These are phyloP conservation scores for Drosophila truncata DNA, from an alignment of 1,140 invertebrate species.

Conservation along the genomic window DNA sequence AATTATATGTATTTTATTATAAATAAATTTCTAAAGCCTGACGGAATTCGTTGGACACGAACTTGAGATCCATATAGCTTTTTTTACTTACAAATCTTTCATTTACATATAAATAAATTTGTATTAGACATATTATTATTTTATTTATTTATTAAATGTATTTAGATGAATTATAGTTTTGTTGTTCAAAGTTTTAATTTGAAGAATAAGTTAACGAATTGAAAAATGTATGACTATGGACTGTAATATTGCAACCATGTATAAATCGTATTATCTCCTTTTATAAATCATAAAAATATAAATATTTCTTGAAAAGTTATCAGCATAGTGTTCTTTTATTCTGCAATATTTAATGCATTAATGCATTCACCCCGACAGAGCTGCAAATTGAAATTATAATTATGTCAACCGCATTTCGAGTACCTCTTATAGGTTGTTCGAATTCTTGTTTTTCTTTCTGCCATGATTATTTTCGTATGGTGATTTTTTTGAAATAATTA, in stretches of 20 bases:
- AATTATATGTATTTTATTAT: too few species aligned
- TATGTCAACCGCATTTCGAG: constrained; percentile 47
- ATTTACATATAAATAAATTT: too few species aligned
- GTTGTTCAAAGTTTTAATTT: neutral
- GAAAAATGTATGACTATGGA: neutral
- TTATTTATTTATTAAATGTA: too few species aligned
- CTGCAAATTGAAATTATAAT: constrained; percentile 54
- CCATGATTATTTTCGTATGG: constrained; percentile 48
- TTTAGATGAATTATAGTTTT: neutral
- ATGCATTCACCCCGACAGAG: neutral
- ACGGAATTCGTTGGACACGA: too few species aligned
- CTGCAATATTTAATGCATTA: neutral
- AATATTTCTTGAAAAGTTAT: neutral
- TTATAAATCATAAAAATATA: neutral
- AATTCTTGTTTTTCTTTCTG: neutral
- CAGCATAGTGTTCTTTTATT: neutral
- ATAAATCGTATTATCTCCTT: neutral
- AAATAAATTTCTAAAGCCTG: too few species aligned
- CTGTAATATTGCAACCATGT: neutral
- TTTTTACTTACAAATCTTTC: too few species aligned
- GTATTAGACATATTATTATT: too few species aligned
- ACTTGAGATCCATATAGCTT: too few species aligned
- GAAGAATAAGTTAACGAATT: too few species aligned
- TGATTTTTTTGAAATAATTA: constrained; percentile 77
- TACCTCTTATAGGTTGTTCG: constrained; percentile 23